Conservation (phyloP, 2,113 vertebrate genomes). For the Gopherus evgoodei region DNA sequence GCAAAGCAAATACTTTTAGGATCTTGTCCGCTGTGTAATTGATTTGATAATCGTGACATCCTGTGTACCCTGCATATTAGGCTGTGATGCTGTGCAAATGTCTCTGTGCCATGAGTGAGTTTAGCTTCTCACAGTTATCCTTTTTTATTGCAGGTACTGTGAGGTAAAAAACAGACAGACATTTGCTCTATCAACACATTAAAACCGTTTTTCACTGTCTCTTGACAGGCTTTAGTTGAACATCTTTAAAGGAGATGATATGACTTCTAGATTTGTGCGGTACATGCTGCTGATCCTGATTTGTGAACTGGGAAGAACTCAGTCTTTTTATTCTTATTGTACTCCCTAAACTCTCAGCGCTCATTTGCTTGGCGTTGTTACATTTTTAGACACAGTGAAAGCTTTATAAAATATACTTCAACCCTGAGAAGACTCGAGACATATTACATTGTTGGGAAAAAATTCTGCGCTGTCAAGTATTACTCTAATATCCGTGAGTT, state of each 20-base stretch:
- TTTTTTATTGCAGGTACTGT: background rate
- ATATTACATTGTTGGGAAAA: slow-evolving; percentile 1
- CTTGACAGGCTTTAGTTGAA: background rate
- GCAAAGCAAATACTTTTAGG: background rate
- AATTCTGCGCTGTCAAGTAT: slow-evolving; percentile 36
- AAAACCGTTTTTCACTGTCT: background rate
- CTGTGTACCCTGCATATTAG: background rate
- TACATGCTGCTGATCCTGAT: background rate
- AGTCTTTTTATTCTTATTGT: slow-evolving; percentile 21
- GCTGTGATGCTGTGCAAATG: rapidly evolving
- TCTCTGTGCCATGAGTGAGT: rapidly evolving
- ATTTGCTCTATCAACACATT: rapidly evolving
- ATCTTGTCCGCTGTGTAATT: background rate
- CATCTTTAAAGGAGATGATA: background rate
- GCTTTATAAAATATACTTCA: slow-evolving; percentile 35
- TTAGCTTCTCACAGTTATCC: background rate
- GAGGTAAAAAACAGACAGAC: background rate
- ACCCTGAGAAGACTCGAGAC: slow-evolving; percentile 25
- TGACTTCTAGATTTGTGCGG: background rate
- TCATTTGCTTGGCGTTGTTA: slow-evolving; percentile 24
- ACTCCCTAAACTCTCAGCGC: background rate
- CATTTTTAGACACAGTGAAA: background rate
- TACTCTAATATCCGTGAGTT: slow-evolving; percentile 48
- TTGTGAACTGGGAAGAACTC: background rate
- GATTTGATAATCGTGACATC: background rate